phyloP scores from a whole-genome alignment of 2,113 vertebrate genomes.

The Syngnathus floridae region DNA sequence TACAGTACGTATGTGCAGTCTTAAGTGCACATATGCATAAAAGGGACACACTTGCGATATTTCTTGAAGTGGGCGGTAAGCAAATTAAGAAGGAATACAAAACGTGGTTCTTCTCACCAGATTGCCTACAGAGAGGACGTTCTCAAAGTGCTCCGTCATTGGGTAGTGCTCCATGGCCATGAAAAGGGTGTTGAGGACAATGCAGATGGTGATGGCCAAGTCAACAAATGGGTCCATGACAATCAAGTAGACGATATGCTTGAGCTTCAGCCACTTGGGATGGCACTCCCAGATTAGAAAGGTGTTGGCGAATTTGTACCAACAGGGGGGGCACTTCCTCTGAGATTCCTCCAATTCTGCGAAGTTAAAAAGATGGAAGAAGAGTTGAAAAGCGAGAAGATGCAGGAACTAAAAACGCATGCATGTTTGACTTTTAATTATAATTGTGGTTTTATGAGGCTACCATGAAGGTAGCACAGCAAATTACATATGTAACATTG shows the following conservation, averaged over 20 bases:
- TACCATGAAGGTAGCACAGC: neutral
- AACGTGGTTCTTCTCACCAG: slow-evolving; percentile 76
- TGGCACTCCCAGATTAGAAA: slow-evolving; percentile 98
- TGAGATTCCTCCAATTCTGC: slow-evolving; percentile 95
- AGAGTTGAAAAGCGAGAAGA: neutral
- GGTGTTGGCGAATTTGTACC: slow-evolving; percentile 92
- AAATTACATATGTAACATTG: neutral
- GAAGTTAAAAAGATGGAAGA: neutral
- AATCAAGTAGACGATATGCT: slow-evolving; percentile 87
- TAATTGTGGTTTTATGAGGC: neutral
- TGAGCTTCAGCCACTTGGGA: slow-evolving; percentile 88
- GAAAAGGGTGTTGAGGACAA: slow-evolving; percentile 94
- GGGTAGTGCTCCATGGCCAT: slow-evolving; percentile 99
- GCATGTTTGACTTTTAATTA: neutral
- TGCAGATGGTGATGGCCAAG: slow-evolving; percentile 96
- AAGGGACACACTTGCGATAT: slow-evolving; percentile 22
- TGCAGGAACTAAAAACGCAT: neutral
- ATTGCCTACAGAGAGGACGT: slow-evolving; percentile 83
- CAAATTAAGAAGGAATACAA: slow-evolving; percentile 2
- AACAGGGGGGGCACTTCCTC: slow-evolving; percentile 92
- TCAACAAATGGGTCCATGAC: slow-evolving; percentile 99
- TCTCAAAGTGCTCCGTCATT: slow-evolving; percentile 81
- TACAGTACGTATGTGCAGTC: slow-evolving; percentile 24
- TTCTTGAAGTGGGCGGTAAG: slow-evolving; percentile 14
- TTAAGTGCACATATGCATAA: slow-evolving; percentile 50